Evolutionary conservation across 2,797 vertebrate species (phyloP).

Genomic region (Malacoraja senta): DNA sequence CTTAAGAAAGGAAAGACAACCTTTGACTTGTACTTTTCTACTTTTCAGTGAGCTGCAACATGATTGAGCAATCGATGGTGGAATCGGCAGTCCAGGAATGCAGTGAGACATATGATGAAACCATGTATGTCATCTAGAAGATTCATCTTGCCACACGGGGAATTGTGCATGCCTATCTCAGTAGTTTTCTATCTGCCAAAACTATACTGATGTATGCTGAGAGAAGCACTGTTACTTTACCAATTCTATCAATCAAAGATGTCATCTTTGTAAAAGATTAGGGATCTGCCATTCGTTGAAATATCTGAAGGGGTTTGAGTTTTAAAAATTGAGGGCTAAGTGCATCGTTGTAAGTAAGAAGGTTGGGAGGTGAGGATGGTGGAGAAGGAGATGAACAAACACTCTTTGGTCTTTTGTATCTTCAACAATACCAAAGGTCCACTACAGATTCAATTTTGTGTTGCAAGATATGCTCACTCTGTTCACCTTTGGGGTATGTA

Average conservation of each 20-base stretch:
- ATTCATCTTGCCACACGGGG: neutral
- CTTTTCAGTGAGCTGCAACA: conserved; percentile 77
- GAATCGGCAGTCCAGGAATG: conserved; percentile 86
- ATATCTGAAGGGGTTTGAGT: neutral
- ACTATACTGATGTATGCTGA: neutral
- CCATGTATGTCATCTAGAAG: conserved; percentile 62
- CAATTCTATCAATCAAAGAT: neutral
- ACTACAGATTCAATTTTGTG: neutral
- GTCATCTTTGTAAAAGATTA: neutral
- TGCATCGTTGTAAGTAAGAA: too few relatives aligned
- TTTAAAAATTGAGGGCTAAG: neutral
- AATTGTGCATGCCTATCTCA: neutral
- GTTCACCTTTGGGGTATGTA: neutral
- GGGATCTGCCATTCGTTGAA: neutral
- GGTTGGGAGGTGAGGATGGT: too few relatives aligned
- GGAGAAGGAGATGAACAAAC: neutral
- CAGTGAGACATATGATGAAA: conserved; percentile 77
- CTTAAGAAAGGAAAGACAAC: neutral
- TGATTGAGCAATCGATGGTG: conserved; percentile 76
- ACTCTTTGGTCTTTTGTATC: neutral
- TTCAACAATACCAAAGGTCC: neutral
- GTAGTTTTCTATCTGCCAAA: neutral
- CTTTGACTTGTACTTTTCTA: conserved; percentile 40
- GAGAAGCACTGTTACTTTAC: neutral
- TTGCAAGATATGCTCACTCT: neutral